phyloP scores from a whole-genome alignment of 2,888 invertebrate genomes.

The Dasysyrphus albostriatus region DNA sequence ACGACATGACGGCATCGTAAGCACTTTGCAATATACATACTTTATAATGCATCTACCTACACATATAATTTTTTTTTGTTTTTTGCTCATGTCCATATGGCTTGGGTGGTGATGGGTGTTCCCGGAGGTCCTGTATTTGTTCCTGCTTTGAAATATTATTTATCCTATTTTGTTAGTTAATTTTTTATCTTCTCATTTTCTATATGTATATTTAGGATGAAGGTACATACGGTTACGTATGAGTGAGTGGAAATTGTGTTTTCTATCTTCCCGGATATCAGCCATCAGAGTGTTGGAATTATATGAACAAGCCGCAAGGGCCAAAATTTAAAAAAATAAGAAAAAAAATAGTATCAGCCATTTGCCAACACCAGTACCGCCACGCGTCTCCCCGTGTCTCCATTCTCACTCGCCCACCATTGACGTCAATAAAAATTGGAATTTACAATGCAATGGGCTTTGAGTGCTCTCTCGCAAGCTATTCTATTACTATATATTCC shows the following conservation, averaged over 20 bases:
- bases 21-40: constrained; percentile 10
- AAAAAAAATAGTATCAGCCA: constrained; percentile 29
- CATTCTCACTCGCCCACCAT: constrained; percentile 1
- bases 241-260: constrained; percentile 50
- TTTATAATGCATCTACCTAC: constrained; percentile 21
- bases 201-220: too few species aligned
- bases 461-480: constrained; percentile 55
- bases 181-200: constrained; percentile 63
- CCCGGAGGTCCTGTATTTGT: not conserved
- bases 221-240: not conserved
- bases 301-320: constrained; percentile 55
- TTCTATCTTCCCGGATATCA: constrained; percentile 45
- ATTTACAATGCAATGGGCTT: constrained; percentile 74
- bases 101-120: not conserved
- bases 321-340: constrained; percentile 10
- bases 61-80: not conserved
- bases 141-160: constrained; percentile 45
- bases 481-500: constrained; percentile 59
- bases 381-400: not conserved
- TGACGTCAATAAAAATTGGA: constrained; percentile 74
- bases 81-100: constrained; percentile 33
- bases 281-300: constrained; percentile 11
- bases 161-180: constrained; percentile 68
- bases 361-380: not conserved
- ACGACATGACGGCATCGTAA: not conserved